Evolutionary conservation across 2,888 invertebrate genomes (phyloP).

Genomic region (Eupithecia centaureata): DNA sequence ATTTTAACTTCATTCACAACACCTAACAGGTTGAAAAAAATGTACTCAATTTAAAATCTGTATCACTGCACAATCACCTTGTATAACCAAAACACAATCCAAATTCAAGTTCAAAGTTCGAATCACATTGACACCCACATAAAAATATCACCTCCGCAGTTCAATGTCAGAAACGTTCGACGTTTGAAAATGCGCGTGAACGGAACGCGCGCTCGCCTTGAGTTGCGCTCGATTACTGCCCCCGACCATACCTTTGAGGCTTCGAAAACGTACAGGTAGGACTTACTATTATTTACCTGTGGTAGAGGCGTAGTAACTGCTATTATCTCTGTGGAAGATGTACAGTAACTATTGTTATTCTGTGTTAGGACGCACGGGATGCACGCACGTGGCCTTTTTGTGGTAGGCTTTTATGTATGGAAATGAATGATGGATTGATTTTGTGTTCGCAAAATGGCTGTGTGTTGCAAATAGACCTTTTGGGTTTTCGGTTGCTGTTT

Average conservation of each 20-base stretch:
- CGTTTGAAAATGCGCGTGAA: slow-evolving; percentile 26
- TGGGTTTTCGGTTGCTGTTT: not conserved
- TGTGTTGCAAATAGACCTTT: slow-evolving; percentile 11
- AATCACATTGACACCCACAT: slow-evolving; percentile 22
- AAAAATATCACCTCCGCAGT: slow-evolving; percentile 27
- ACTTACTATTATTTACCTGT: slow-evolving; percentile 3
- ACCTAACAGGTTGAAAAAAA: slow-evolving; percentile 12
- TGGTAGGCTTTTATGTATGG: slow-evolving; percentile 19
- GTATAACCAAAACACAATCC: slow-evolving; percentile 17
- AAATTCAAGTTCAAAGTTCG: slow-evolving; percentile 29
- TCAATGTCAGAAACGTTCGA: slow-evolving; percentile 31
- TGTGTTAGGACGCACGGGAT: slow-evolving; percentile 51
- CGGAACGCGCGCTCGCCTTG: slow-evolving; percentile 65
- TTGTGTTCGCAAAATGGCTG: slow-evolving; percentile 20
- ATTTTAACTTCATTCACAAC: slow-evolving; percentile 12
- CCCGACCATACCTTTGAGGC: slow-evolving; percentile 63
- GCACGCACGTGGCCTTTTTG: slow-evolving; percentile 44
- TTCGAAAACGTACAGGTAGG: slow-evolving; percentile 66
- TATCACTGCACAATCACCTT: slow-evolving; percentile 8
- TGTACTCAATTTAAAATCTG: not conserved
- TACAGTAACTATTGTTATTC: slow-evolving; percentile 3
- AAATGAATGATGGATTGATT: slow-evolving; percentile 28
- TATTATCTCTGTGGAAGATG: not conserved
- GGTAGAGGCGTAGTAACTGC: slow-evolving; percentile 4
- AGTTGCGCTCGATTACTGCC: slow-evolving; percentile 71